Evolutionary conservation across 2,888 invertebrate genomes (phyloP), one percentile per base, ranked within the genome.

Genomic region (Drosophila kanekoi): DNA sequence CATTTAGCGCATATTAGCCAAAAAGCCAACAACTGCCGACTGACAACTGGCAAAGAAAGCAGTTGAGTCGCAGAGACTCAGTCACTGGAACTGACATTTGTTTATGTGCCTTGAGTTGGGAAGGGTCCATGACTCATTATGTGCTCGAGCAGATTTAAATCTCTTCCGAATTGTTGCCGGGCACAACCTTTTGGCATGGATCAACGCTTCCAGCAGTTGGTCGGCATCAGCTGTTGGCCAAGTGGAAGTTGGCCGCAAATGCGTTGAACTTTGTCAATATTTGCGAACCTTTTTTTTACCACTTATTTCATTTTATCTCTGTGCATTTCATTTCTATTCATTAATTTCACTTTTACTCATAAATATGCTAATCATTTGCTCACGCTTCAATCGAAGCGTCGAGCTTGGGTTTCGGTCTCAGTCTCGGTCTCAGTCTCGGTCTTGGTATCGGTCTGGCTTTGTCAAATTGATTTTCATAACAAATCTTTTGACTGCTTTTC

Each of bases 281-380:
- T 89, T 72, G 86, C 81, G 49, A 79, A 73, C 66, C 80, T 67
- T 66, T 72, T 83, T 73, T 62, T 73, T 62, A 20, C 41, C 52
- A 35, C 61, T 58, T 56, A 45, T 71, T 77, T 62, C 43, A 60
- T 72, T 68, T 70, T 28, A 28, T 52, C 38, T 28, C 41, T 54
- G 38, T 61, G 60, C 58, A 45, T 71, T 77, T 62, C 43, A 60
- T 72, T 68, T 70, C 68, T 57, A 72, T 68, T 81, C 67, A 73
- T 81, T 83, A 89, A 85, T 90, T 89, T 90, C 90, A 89, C 90
- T 89, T 89, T 90, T 89, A 89, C 87, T 85, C 89, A 90, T 89
- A 80, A 89, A 90, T 90, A 89, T 89, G 89, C 81, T 89, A 89
- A 89, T 89, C 62, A 73, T 48, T 69, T 59, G 72, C 69, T 77